phyloP scores from a whole-genome alignment of 1,140 invertebrate species.

The Heterodera carotae region DNA sequence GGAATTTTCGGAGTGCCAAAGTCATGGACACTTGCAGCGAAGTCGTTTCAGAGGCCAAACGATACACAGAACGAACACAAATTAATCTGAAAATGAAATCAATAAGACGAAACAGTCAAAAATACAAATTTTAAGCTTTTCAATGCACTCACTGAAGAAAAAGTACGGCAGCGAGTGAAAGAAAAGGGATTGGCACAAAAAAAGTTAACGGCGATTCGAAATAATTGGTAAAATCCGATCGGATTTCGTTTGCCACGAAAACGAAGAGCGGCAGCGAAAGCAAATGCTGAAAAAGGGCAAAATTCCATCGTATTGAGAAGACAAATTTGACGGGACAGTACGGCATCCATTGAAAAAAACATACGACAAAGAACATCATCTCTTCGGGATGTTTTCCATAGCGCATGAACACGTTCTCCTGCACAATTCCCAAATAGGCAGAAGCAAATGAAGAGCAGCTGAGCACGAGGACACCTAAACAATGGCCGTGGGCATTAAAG shows the following conservation, averaged over 20 bases:
- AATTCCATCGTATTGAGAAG: no score
- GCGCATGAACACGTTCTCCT: slow-evolving; percentile 82
- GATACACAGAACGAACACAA: slow-evolving; percentile 89
- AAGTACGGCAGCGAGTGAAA: slow-evolving; percentile 28
- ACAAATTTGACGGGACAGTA: no score
- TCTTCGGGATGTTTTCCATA: slow-evolving; percentile 92
- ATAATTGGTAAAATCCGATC: slow-evolving; percentile 78
- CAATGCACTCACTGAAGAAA: slow-evolving; percentile 50
- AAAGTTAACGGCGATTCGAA: slow-evolving; percentile 62
- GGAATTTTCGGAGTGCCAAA: slow-evolving; percentile 91
- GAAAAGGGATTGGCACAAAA: slow-evolving; percentile 74
- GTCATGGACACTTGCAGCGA: slow-evolving; percentile 92
- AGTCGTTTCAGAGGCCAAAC: slow-evolving; percentile 87
- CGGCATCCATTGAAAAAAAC: no score
- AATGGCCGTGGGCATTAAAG: background rate
- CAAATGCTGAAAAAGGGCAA: slow-evolving; percentile 70
- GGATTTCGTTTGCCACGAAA: slow-evolving; percentile 76
- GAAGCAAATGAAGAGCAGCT: slow-evolving; percentile 86
- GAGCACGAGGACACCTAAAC: slow-evolving; percentile 77
- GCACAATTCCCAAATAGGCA: slow-evolving; percentile 92
- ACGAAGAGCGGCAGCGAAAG: slow-evolving; percentile 83
- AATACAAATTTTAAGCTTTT: slow-evolving; percentile 13
- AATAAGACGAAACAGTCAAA: background rate
- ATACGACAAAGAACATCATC: slow-evolving; percentile 75
- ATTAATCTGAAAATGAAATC: slow-evolving; percentile 71